phyloP scores from a whole-genome alignment of 2,113 vertebrate genomes.

The Phaethon lepturus region DNA sequence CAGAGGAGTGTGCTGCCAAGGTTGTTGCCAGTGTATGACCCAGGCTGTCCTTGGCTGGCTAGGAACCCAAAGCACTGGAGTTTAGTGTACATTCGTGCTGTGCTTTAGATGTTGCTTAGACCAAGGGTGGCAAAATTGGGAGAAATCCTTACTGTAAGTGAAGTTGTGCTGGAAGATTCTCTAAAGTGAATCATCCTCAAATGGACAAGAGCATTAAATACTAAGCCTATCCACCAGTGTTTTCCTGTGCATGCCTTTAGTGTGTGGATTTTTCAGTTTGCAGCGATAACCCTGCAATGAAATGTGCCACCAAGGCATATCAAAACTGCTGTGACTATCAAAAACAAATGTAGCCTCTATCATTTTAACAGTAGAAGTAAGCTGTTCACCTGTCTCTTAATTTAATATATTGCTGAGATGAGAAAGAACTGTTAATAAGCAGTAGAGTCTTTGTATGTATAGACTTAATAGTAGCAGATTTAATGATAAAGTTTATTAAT shows the following conservation, averaged over 20 bases:
- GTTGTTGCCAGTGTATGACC: not conserved
- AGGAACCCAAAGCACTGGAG: not conserved
- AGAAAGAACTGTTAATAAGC: not conserved
- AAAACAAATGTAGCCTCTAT: not conserved
- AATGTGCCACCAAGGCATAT: not conserved
- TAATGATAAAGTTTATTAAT: slow-evolving; percentile 27
- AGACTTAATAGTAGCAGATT: not conserved
- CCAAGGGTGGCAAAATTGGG: not conserved
- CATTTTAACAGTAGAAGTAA: not conserved
- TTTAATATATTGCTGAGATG: not conserved
- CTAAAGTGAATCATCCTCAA: not conserved
- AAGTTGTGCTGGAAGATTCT: not conserved
- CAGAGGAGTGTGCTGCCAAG: not conserved
- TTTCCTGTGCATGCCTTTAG: not conserved
- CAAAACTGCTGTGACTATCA: not conserved
- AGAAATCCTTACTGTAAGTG: not conserved
- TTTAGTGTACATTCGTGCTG: not conserved
- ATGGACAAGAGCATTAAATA: not conserved
- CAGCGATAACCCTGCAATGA: not conserved
- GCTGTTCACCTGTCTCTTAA: not conserved
- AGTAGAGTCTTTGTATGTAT: not conserved
- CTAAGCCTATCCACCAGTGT: not conserved
- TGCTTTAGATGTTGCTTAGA: not conserved
- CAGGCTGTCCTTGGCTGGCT: not conserved
- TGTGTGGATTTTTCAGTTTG: not conserved